Base-by-base conservation (phyloP, 2,888 invertebrate genomes). In the Eupithecia dodoneata region DNA sequence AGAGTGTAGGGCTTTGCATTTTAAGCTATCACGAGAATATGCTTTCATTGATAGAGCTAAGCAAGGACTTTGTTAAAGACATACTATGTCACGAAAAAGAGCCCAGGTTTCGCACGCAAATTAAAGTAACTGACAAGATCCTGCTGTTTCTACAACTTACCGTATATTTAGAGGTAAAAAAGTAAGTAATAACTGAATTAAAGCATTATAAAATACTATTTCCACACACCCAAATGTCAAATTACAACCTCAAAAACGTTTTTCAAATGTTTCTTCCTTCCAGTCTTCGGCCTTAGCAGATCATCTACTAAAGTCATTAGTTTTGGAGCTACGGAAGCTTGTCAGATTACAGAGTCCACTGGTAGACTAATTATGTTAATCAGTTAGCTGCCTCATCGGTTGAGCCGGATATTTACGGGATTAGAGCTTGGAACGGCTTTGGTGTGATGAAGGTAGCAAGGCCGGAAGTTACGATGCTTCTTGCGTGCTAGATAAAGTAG, bases 301-400 rank as follows among this genome's bases (percentile, higher is more conserved):
- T 72, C 73, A 76, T 80, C 69, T 71, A 67, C 78, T 81, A 45
- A 79, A 70, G 67, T 71, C 71, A 79, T 79, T 79, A 76, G 74
- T 74, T 67, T 74, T 72, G 73, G 74, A 76, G 73, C 55, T 71
- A 73, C 75, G 44, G 65, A 65, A 74, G 74, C 76, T 74, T 72
- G 78, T 72, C 74, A 80, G 80, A 77, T 80, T 78, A 76, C 78
- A 45, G 65, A 80, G 80, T 78, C 74, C 66, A 76, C 75, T 77
- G 63, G 75, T 67, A 75, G 75, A 79, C 79, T 80, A 79, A 80
- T 80, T 80, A 81, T 81, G 81, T 76, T 79, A 83, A 81, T 82
- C 81, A 81, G 79, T 81, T 75, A 80, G 80, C 78, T 76, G 63
- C 69, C 42, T 76, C 73, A 81, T 80, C 80, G 80, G 71, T 69